Evolutionary conservation across 1,140 invertebrate species (phyloP).

Genomic region (Aphis craccivora): DNA sequence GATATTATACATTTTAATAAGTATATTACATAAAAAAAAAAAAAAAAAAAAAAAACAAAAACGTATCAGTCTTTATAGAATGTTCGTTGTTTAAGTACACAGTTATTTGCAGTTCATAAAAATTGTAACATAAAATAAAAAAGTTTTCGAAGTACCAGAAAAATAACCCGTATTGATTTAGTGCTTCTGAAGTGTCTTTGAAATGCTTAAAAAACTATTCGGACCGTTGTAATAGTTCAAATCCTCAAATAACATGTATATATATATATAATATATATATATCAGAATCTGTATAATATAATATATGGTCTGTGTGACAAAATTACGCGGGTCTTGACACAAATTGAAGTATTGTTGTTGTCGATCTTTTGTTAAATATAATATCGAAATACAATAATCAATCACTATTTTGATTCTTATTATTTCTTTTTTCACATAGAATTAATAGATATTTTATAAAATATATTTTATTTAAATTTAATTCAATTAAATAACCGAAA

Average conservation of each 20-base stretch:
- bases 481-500: not conserved
- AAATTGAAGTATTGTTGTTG: not conserved
- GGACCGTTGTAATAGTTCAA: not conserved
- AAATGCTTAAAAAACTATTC: conserved; percentile 8
- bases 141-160: not conserved
- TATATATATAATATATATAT: not conserved
- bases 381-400: not conserved
- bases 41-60: not conserved
- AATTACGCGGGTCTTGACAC: not conserved
- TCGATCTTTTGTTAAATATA: conserved; percentile 3
- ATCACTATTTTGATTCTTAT: not conserved
- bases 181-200: not conserved
- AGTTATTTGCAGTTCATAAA: conserved; percentile 2
- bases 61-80: not conserved
- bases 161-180: conserved; percentile 19
- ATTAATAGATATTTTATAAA: not conserved
- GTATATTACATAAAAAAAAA: not conserved
- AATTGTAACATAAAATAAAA: not conserved
- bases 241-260: not conserved
- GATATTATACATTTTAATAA: not conserved
- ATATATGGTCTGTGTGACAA: not conserved
- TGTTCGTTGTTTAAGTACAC: not conserved
- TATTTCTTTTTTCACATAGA: not conserved
- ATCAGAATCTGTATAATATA: not conserved
- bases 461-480: not conserved